These are phyloP conservation scores for Oegoconia quadripuncta DNA, from an alignment of 2,888 invertebrate genomes.

Conservation along the genomic window DNA sequence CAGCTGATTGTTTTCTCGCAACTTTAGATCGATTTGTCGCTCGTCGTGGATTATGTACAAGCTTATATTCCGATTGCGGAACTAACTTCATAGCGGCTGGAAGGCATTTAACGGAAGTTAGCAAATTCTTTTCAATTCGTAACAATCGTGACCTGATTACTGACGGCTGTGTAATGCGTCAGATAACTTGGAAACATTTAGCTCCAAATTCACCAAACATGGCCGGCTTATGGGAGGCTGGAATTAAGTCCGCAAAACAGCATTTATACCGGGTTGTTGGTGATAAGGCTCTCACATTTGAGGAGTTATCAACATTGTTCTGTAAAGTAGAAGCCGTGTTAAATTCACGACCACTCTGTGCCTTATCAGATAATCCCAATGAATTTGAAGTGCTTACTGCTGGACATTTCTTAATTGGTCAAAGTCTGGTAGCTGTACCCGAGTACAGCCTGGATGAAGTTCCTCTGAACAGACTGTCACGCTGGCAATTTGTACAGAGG, in stretches of 20 bases:
- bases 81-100: neutral
- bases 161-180: neutral
- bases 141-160: neutral
- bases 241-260: constrained; percentile 3
- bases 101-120: neutral
- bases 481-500: constrained; percentile 13
- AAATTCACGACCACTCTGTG: constrained; percentile 9
- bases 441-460: constrained; percentile 5
- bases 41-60: constrained; percentile 6
- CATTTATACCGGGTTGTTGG: neutral
- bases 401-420: constrained; percentile 12
- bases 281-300: constrained; percentile 2
- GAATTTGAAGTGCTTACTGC: constrained; percentile 14
- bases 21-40: constrained; percentile 7
- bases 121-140: too few species aligned
- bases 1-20: neutral
- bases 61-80: neutral
- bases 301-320: constrained; percentile 6
- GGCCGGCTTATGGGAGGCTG: constrained; percentile 1
- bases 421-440: constrained; percentile 7
- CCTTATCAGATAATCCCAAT: constrained; percentile 6
- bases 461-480: constrained; percentile 5
- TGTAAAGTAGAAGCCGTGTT: constrained; percentile 7
- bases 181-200: neutral
- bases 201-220: neutral